These are phyloP conservation scores for Eupithecia subfuscata DNA, from an alignment of 2,888 invertebrate species.

Conservation along the genomic window DNA sequence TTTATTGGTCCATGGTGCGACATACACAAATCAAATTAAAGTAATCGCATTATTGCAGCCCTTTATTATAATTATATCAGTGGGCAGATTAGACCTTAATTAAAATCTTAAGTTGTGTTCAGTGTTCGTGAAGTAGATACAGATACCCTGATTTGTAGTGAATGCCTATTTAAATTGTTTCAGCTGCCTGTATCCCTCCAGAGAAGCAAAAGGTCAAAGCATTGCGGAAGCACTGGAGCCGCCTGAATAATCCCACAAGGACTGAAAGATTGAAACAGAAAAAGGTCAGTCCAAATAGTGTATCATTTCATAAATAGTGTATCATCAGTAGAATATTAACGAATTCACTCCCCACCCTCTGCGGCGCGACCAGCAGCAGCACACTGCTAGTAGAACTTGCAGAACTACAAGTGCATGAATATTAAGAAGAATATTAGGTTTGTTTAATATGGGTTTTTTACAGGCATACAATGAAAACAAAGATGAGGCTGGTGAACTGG, in stretches of 20 bases:
- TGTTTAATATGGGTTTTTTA: slow-evolving; percentile 20
- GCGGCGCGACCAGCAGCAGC: not conserved
- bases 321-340: not conserved
- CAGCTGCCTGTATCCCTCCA: slow-evolving; percentile 87
- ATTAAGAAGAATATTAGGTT: too few species aligned
- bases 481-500: slow-evolving; percentile 65
- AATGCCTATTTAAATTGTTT: slow-evolving; percentile 49
- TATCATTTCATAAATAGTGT: not conserved
- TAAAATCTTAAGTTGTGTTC: too few species aligned
- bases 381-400: not conserved
- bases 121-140: not conserved
- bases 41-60: not conserved
- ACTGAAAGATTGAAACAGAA: slow-evolving; percentile 70
- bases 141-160: not conserved
- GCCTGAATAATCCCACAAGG: slow-evolving; percentile 74
- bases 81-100: too few species aligned
- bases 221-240: slow-evolving; percentile 82
- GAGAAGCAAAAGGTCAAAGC: slow-evolving; percentile 85
- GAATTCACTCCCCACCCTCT: not conserved
- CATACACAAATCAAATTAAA: not conserved
- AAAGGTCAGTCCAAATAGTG: slow-evolving; percentile 54
- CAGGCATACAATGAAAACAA: slow-evolving; percentile 71
- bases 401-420: not conserved
- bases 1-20: too few species aligned
- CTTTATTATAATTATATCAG: too few species aligned